Conservation (phyloP, 2,888 invertebrate genomes). For the Drosophila paramelanica region DNA sequence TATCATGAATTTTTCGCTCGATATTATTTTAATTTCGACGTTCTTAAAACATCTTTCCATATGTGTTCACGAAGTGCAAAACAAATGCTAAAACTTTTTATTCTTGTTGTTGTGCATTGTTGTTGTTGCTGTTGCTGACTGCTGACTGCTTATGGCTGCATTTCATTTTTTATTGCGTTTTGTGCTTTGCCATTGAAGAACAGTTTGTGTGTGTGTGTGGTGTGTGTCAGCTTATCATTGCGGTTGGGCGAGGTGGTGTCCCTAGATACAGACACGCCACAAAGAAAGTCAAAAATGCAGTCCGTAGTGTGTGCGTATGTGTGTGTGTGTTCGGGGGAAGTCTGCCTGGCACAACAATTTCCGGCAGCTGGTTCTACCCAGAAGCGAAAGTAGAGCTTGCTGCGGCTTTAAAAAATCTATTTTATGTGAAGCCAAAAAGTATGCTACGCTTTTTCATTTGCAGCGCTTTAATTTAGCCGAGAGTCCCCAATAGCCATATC, state of each 20-base stretch:
- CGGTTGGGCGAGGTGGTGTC: conserved; percentile 7
- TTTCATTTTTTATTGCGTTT: conserved; percentile 20
- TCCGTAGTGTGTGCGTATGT: background rate
- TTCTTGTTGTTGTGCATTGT: conserved; percentile 19
- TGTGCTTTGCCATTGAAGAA: background rate
- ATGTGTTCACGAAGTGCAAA: conserved; percentile 37
- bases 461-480: conserved; percentile 10
- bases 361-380: conserved; percentile 27
- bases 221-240: conserved; percentile 59
- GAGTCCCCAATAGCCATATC: conserved; percentile 18
- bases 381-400: conserved; percentile 49
- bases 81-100: conserved; percentile 52
- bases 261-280: conserved; percentile 25
- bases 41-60: conserved; percentile 6
- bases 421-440: conserved; percentile 43
- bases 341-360: conserved; percentile 45
- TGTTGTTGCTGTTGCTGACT: conserved; percentile 11
- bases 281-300: conserved; percentile 36
- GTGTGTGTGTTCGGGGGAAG: conserved; percentile 20
- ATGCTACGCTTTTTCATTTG: conserved; percentile 30
- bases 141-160: conserved; percentile 28
- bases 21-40: conserved; percentile 49
- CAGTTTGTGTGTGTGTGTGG: conserved; percentile 1
- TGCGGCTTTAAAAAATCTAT: conserved; percentile 31
- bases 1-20: conserved; percentile 23